Percentiles rank a stretch among this genome's conserved stretches.
Conservation (phyloP, 2,113 vertebrate genomes). For the Chrysochloris asiatica region DNA sequence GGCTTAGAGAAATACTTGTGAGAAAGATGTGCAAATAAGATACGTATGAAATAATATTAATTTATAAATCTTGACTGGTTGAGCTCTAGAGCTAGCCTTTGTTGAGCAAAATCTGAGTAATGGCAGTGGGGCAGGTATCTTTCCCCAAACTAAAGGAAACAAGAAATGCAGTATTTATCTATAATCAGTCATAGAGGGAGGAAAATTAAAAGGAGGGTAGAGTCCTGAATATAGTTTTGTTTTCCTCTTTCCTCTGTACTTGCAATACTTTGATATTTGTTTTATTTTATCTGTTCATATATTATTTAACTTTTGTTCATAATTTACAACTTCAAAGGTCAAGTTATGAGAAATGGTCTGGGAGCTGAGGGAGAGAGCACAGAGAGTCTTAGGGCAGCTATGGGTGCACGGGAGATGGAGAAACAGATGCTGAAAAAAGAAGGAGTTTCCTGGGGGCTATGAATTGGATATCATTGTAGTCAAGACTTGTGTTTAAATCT, state of each 20-base stretch:
- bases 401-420: neutral
- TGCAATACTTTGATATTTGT: neutral
- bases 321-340: neutral
- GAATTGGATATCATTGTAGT: neutral
- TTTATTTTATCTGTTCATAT: neutral
- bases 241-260: slow-evolving; percentile 21
- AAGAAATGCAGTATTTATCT: neutral
- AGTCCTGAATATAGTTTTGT: neutral
- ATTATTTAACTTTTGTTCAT: slow-evolving; percentile 16
- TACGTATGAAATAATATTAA: neutral
- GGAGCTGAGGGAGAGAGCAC: neutral
- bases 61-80: neutral
- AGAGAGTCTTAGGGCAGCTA: neutral
- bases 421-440: neutral
- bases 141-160: neutral
- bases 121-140: neutral
- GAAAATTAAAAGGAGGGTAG: rapidly evolving
- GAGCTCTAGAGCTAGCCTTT: neutral
- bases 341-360: neutral
- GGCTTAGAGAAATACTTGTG: neutral
- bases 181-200: neutral
- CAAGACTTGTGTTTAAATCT: neutral
- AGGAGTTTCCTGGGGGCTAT: neutral
- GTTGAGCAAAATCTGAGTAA: neutral
- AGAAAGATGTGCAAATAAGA: neutral